Conservation (phyloP, 2,113 vertebrate species). For the Microtus montanus region DNA sequence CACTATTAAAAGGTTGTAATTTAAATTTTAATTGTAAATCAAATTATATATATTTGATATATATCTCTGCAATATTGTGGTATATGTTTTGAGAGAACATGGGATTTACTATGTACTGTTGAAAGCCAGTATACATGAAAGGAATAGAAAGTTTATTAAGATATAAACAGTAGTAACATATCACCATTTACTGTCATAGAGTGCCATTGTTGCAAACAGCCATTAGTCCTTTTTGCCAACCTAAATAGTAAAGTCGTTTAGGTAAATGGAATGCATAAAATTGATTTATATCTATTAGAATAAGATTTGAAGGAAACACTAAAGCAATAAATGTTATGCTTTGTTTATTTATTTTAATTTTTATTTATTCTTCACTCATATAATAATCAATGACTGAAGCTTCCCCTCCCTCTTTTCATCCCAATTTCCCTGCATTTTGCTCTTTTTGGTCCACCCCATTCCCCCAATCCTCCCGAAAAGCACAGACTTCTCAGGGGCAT, state of each 20-base stretch:
- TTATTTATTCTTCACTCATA: not conserved
- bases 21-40: not conserved
- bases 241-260: not conserved
- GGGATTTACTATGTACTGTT: slow-evolving; percentile 48
- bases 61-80: not conserved
- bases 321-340: not conserved
- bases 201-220: slow-evolving; percentile 35
- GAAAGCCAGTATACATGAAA: slow-evolving; percentile 46
- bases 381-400: not conserved
- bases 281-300: slow-evolving; percentile 34
- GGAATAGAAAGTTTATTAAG: slow-evolving; percentile 23
- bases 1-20: slow-evolving; percentile 64
- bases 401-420: not conserved
- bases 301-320: slow-evolving; percentile 25
- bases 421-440: fast-evolving
- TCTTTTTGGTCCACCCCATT: not conserved
- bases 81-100: slow-evolving; percentile 69
- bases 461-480: not conserved
- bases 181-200: not conserved
- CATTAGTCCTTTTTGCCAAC: slow-evolving; percentile 23
- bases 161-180: slow-evolving; percentile 45
- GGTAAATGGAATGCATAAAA: not conserved
- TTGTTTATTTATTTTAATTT: not conserved
- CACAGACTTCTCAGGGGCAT: not conserved
- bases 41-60: not conserved